Percentiles rank a stretch among this genome's conserved stretches.
Evolutionary conservation across 2,888 invertebrate genomes (phyloP).

Genomic region (Andrena minutula): DNA sequence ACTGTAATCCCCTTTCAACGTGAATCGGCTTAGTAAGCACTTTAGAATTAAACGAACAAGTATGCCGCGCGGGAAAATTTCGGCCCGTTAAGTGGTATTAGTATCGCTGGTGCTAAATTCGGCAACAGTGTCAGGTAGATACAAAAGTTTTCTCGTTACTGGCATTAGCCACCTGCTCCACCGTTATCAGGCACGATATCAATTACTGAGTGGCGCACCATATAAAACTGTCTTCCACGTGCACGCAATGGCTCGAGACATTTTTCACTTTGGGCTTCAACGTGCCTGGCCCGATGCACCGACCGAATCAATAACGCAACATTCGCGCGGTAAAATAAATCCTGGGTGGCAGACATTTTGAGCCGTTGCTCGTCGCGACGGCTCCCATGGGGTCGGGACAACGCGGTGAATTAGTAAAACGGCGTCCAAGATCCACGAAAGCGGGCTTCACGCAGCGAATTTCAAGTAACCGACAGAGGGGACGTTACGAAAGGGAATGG

Average conservation of each 20-base stretch:
- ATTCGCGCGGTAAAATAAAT: slow-evolving; percentile 29
- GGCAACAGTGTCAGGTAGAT: background rate
- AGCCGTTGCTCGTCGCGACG: slow-evolving; percentile 16
- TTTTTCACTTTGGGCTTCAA: slow-evolving; percentile 17
- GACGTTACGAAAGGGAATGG: background rate
- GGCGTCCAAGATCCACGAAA: slow-evolving; percentile 3
- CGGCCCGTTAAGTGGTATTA: too few relatives aligned
- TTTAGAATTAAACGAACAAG: too few relatives aligned
- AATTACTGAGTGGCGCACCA: slow-evolving; percentile 1
- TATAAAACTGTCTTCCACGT: slow-evolving; percentile 15
- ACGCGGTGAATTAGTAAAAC: slow-evolving; percentile 29
- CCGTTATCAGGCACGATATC: slow-evolving; percentile 29
- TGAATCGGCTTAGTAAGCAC: too few relatives aligned
- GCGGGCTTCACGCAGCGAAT: background rate
- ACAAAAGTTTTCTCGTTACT: background rate
- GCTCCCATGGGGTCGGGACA: background rate
- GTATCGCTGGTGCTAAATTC: background rate
- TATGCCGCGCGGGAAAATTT: background rate
- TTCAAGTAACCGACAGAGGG: background rate
- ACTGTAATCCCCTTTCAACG: too few relatives aligned
- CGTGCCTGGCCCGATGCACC: background rate
- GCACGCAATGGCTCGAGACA: slow-evolving; percentile 1
- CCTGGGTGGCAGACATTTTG: slow-evolving; percentile 6
- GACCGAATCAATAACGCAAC: slow-evolving; percentile 28
- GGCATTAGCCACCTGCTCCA: slow-evolving; percentile 4